Evolutionary conservation across 2,888 invertebrate species (phyloP).

Genomic region (Alloscopus bannaensis): DNA sequence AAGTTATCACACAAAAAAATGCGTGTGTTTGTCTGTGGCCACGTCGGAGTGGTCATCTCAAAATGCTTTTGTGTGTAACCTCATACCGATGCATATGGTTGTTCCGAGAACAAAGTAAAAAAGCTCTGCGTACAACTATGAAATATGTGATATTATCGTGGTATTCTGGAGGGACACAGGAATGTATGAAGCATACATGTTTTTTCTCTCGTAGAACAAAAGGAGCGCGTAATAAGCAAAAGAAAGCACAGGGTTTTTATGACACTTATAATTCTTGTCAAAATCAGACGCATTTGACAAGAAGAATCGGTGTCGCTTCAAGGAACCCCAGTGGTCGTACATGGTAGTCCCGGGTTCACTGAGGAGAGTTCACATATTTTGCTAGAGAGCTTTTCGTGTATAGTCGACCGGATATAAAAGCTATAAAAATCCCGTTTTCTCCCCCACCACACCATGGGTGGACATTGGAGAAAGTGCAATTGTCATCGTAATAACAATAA

Average conservation of each 20-base stretch:
- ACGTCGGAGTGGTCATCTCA: neutral
- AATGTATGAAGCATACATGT: no score
- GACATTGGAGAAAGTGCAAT: constrained; percentile 36
- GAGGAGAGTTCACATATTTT: neutral
- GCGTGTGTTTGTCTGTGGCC: neutral
- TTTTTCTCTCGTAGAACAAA: constrained; percentile 11
- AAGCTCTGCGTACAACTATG: constrained; percentile 2
- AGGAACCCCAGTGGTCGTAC: neutral
- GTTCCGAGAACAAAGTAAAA: constrained; percentile 7
- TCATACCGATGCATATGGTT: neutral
- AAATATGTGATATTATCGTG: no score
- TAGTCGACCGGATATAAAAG: neutral
- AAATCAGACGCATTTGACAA: constrained; percentile 61
- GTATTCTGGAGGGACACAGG: no score
- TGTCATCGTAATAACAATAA: constrained; percentile 56
- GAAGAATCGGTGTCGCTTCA: constrained; percentile 36
- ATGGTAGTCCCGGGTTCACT: neutral
- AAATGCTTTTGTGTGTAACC: neutral
- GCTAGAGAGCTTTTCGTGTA: neutral
- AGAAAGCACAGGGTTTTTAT: constrained; percentile 54
- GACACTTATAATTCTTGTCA: constrained; percentile 68
- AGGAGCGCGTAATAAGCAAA: constrained; percentile 30
- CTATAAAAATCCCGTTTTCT: constrained; percentile 8
- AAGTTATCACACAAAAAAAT: neutral
- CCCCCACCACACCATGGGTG: neutral